Base-by-base conservation (phyloP, 2,113 vertebrate species). In the Calonectris borealis region DNA sequence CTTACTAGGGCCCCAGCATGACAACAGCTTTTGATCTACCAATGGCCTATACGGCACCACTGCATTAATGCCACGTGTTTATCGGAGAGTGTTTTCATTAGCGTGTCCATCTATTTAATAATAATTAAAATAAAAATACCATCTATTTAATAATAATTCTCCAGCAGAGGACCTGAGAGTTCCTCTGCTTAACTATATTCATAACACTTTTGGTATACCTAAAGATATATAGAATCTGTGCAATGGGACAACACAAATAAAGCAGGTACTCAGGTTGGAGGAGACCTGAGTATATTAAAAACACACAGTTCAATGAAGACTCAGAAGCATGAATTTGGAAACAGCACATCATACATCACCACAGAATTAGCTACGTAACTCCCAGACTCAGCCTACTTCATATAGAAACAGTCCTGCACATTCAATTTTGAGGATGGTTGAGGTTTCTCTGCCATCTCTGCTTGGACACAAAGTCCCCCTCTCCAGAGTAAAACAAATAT, bases 11-110 rank as follows among this genome's bases (percentile, higher is more conserved):
- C 3, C 14, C 14, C 44, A 73, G 27, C 26, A 20, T 18, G 21
- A 60, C 24, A 70, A 26, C 3, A 5, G 11, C 15, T 90, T 87
- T 87, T 77, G 25, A 10, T 70, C 40, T 32, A 32, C 18, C 21
- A 14, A 11, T 31, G 6, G 5, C 12, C 25, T 54, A 2, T 24
- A 69, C 0, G 1, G 9, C 29, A 54, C 6, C 16, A 8, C 11
- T 60, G 27, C 32, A 31, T 34, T 46, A 64, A 44, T 34, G 24
- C 9, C 24, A 38, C 0, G 0, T 21, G 4, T 46, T 70, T 58
- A 57, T 19, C 2, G 2, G 7, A 76, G 8, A 54, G 5, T 6
- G 4, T 36, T 60, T 72, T 79, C 69, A 40, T 40, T 40, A 40
- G 11, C 55, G 3, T 66, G 25, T 26, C 5, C 3, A 25, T 5